Evolutionary conservation across 2,888 invertebrate species (phyloP), one percentile per base, ranked within the genome.

Genomic region (Drosophila koepferae): DNA sequence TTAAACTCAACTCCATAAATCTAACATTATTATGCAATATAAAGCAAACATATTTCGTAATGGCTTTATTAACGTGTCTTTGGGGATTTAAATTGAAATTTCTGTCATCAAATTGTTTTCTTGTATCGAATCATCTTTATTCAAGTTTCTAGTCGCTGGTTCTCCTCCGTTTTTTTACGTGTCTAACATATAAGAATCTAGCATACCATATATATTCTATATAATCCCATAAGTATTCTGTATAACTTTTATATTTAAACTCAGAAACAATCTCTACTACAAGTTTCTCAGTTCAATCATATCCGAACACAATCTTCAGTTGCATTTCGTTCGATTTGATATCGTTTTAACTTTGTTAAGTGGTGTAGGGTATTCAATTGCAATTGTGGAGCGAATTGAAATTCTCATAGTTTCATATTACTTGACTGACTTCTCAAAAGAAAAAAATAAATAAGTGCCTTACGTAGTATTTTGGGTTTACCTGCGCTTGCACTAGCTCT

Each of bases 341-440:
- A 56, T 36, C 34, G 6, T 2, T 44, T 62, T 36, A 36, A 23
- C 43, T 55, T 8, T 18, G 18, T 53, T 18, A 60, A 36, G 38
- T 43, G 67, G 34, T 40, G 70, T 63, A 72, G 79, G 62, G 77
- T 43, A 79, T 80, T 61, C 23, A 9, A 38, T 44, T 60, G 54
- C 64, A 70, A 49, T 46, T 74, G 63, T 48, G 36, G 61, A 38
- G 55, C 40, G 40, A 34, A 49, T 62, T 51, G 53, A 18, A 38
- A 69, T 66, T 73, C 61, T 49, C 62, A 63, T 73, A 68, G 84
- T 65, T 61, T 82, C 88, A 80, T 59, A 67, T 87, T 82, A 75
- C 82, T 41, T 23, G 3, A 82, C 77, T 75, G 88, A 84, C 73
- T 87, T 80, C 75, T 58, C 18, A 14, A 31, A 69, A 59, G 46